Conservation (phyloP, 1,140 invertebrate genomes). For the Drosophila nebulosa region DNA sequence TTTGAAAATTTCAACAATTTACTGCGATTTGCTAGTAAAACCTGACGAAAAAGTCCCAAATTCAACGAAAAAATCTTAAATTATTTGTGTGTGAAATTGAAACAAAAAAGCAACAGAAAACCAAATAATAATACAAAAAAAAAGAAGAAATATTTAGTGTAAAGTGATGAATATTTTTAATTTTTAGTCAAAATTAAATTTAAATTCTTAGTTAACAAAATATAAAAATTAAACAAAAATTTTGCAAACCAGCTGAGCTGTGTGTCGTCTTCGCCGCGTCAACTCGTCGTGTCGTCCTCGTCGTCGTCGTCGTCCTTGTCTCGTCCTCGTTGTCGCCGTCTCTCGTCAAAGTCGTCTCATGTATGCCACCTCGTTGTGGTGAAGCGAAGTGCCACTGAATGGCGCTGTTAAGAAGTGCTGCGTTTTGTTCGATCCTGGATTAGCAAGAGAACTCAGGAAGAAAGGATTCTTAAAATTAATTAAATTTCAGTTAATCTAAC, state of each 20-base stretch:
- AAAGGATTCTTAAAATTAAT: neutral
- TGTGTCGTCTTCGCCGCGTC: slow-evolving; percentile 14
- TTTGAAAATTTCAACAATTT: slow-evolving; percentile 65
- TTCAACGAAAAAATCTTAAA: slow-evolving; percentile 42
- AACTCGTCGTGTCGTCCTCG: neutral
- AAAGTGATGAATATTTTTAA: slow-evolving; percentile 11
- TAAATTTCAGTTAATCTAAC: neutral
- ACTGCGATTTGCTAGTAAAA: slow-evolving; percentile 68
- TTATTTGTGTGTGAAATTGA: neutral
- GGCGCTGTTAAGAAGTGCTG: neutral
- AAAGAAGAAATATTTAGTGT: too few relatives aligned
- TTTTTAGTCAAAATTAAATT: slow-evolving; percentile 41
- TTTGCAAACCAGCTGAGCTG: slow-evolving; percentile 51
- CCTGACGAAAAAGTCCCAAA: slow-evolving; percentile 50
- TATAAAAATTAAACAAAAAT: slow-evolving; percentile 4
- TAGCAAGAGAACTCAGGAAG: too few relatives aligned
- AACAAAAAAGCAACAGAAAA: slow-evolving; percentile 14
- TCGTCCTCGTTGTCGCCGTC: too few relatives aligned
- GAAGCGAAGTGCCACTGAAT: neutral
- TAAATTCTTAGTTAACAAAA: slow-evolving; percentile 57
- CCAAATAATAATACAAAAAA: slow-evolving; percentile 23
- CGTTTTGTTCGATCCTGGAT: neutral
- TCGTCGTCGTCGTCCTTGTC: neutral
- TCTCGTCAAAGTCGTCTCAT: too few relatives aligned
- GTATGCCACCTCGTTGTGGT: too few relatives aligned